These are phyloP conservation scores for Morus bassanus DNA, from an alignment of 2,797 vertebrate species.

Conservation along the genomic window DNA sequence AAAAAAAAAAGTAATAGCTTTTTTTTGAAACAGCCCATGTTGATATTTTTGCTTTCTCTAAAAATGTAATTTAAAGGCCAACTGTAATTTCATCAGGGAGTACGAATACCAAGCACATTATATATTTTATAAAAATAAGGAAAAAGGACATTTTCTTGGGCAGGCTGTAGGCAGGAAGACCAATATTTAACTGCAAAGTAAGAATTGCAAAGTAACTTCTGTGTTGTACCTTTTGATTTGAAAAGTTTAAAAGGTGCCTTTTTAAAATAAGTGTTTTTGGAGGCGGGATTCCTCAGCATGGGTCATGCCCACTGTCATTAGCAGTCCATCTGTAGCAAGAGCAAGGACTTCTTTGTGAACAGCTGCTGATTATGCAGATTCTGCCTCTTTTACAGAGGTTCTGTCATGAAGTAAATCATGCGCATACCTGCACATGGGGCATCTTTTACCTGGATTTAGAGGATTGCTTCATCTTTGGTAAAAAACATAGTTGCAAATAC, in stretches of 20 bases:
- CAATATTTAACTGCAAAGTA: neutral
- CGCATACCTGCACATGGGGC: accelerated
- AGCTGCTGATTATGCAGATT: neutral
- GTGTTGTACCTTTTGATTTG: neutral
- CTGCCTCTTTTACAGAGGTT: neutral
- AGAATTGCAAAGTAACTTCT: neutral
- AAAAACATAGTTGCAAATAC: neutral
- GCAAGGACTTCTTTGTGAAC: neutral
- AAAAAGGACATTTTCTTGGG: neutral
- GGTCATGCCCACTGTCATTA: neutral
- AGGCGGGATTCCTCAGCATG: neutral
- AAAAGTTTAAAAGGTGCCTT: neutral
- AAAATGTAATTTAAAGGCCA: neutral
- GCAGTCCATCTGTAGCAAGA: neutral
- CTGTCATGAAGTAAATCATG: neutral
- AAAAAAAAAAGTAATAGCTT: neutral
- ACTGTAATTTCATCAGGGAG: neutral
- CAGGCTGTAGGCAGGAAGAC: neutral
- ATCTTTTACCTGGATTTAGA: neutral
- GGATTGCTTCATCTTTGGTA: neutral
- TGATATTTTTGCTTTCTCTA: neutral
- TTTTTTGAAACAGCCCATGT: neutral
- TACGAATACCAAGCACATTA: neutral
- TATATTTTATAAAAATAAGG: neutral
- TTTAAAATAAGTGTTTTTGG: neutral